Percentiles rank a stretch among this genome's conserved stretches.
Conservation (phyloP, 2,888 invertebrate genomes). For the Stegana nigrithorax region DNA sequence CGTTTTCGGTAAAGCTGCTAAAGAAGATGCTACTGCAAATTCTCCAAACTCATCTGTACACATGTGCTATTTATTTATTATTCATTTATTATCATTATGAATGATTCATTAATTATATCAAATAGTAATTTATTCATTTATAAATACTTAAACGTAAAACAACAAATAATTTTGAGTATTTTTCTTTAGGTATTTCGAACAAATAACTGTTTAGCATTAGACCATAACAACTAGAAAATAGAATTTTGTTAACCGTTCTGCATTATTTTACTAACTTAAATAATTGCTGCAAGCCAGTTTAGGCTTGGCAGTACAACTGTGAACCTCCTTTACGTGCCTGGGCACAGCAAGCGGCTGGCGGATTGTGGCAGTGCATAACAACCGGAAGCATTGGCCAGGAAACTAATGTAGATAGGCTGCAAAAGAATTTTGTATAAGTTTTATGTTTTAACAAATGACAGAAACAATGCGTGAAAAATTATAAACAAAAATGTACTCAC, state of each 20-base stretch:
- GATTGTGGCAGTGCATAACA: background rate
- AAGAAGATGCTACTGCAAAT: no score
- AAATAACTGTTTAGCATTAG: background rate
- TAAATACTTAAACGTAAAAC: conserved; percentile 17
- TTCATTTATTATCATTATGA: background rate
- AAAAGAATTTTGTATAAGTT: background rate
- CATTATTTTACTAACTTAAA: conserved; percentile 6
- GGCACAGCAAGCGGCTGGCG: background rate
- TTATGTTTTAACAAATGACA: background rate
- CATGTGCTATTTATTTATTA: no score
- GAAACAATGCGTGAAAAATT: background rate
- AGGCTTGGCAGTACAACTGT: background rate
- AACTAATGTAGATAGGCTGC: background rate
- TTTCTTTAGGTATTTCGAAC: background rate
- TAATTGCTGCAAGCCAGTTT: background rate
- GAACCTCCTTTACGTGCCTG: background rate
- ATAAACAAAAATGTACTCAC: conserved; percentile 2
- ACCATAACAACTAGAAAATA: background rate
- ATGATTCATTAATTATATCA: no score
- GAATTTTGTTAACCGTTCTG: background rate
- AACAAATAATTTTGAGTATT: conserved; percentile 12
- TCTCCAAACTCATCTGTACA: no score
- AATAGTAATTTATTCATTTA: conserved; percentile 5
- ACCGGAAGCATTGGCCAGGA: background rate
- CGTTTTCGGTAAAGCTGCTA: no score